These are phyloP conservation scores for Astur gentilis DNA, from an alignment of 2,113 vertebrate species.

Conservation along the genomic window DNA sequence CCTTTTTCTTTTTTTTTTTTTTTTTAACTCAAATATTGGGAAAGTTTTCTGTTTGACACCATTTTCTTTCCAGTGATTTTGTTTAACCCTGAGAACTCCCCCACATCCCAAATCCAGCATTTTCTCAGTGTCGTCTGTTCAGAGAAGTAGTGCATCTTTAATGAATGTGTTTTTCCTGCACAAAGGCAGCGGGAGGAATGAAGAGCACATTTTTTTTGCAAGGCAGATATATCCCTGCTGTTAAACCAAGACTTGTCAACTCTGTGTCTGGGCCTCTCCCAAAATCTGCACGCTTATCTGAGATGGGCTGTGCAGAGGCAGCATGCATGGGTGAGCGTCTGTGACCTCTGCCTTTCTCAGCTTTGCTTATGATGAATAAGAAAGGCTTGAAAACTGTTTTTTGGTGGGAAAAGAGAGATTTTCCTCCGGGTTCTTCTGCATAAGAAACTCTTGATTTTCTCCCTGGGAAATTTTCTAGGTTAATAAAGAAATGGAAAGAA, in stretches of 20 bases:
- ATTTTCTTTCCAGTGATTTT: not conserved
- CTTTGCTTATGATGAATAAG: not conserved
- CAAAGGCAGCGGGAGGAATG: not conserved
- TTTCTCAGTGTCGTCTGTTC: not conserved
- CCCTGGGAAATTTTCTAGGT: not conserved
- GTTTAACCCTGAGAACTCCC: not conserved
- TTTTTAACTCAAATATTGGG: not conserved
- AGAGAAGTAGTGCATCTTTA: not conserved
- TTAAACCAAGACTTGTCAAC: not conserved
- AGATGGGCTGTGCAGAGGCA: not conserved
- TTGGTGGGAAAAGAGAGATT: not conserved
- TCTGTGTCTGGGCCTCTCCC: not conserved
- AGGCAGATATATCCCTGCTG: not conserved
- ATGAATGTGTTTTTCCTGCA: not conserved
- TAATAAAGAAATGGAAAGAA: not conserved
- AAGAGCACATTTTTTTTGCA: not conserved
- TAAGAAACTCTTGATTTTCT: not conserved
- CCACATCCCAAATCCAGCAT: not conserved
- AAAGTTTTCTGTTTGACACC: not conserved
- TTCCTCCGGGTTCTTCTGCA: not conserved
- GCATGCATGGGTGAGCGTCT: rapidly evolving
- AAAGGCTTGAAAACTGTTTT: not conserved
- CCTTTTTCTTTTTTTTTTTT: no score
- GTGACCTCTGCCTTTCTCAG: not conserved
- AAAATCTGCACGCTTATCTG: not conserved